A percentile compares a stretch with the other conserved stretches of the same genome.
phyloP scores from a whole-genome alignment of 2,888 invertebrate genomes.

The Diaperis boleti region DNA sequence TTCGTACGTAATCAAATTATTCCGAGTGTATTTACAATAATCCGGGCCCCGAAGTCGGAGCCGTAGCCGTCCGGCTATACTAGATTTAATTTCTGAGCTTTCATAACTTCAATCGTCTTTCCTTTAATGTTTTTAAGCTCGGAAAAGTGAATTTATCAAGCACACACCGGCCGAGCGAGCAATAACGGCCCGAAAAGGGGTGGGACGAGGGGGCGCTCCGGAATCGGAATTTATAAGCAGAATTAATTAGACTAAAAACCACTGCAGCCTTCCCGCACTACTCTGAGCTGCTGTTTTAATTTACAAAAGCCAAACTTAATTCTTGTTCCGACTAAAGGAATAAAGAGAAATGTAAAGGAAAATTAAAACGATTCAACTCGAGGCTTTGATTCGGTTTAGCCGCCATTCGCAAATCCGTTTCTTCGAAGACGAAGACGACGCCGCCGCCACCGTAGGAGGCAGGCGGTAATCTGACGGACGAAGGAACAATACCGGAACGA shows the following conservation, averaged over 20 bases:
- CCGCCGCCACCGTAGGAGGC: no score
- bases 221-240: conserved; percentile 70
- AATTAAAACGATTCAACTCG: conserved; percentile 69
- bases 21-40: conserved; percentile 65
- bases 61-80: conserved; percentile 52
- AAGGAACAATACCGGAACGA: conserved; percentile 44
- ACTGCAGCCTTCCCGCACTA: conserved; percentile 65
- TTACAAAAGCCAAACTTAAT: conserved; percentile 71
- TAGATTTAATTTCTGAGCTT: conserved; percentile 66
- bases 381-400: conserved; percentile 67
- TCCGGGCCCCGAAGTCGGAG: conserved; percentile 52
- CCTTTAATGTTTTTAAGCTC: conserved; percentile 65
- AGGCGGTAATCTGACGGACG: conserved; percentile 47
- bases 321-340: conserved; percentile 69
- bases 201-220: conserved; percentile 49
- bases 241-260: conserved; percentile 70
- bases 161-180: conserved; percentile 66
- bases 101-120: conserved; percentile 67
- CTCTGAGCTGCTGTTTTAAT: conserved; percentile 68
- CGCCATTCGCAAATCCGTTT: conserved; percentile 58
- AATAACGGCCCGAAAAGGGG: conserved; percentile 56
- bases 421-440: conserved; percentile 53
- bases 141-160: conserved; percentile 67
- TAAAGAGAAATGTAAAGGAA: conserved; percentile 70
- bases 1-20: conserved; percentile 66